Conservation (phyloP, 30 jellyfish, hydroid and myxozoan species). For the Mastigias papua region DNA sequence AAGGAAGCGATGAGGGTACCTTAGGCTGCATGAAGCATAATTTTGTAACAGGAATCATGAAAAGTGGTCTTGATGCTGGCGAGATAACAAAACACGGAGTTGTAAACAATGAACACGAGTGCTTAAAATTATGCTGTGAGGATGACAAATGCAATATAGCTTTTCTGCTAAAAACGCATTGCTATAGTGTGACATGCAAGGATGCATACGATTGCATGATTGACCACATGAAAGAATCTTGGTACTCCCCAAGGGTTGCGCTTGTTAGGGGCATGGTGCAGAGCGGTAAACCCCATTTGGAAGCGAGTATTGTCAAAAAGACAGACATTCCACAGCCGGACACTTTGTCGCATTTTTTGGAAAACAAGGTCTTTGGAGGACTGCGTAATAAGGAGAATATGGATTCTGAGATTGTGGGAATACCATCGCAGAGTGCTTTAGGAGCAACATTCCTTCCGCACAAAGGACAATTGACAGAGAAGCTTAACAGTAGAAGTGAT, state of each 20-base stretch:
- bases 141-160: conserved; percentile 80
- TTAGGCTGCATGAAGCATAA: conserved; percentile 31
- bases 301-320: conserved; percentile 30
- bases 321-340: conserved; percentile 56
- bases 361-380: not conserved
- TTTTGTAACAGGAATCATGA: conserved; percentile 60
- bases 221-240: conserved; percentile 38
- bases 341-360: not conserved
- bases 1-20: not conserved
- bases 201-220: conserved; percentile 65
- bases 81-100: conserved; percentile 74
- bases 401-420: not conserved
- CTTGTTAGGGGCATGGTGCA: conserved; percentile 59
- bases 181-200: conserved; percentile 83
- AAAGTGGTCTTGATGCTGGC: conserved; percentile 85
- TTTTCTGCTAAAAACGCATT: conserved; percentile 71
- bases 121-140: conserved; percentile 78
- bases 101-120: conserved; percentile 56
- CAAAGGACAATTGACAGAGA: not conserved
- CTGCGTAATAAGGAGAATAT: not conserved
- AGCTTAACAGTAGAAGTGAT: not conserved
- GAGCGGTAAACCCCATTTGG: not conserved
- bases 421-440: not conserved
- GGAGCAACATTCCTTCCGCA: not conserved
- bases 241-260: conserved; percentile 83